phyloP scores from a whole-genome alignment of 2,888 invertebrate species.

The Mythimna lalbum region DNA sequence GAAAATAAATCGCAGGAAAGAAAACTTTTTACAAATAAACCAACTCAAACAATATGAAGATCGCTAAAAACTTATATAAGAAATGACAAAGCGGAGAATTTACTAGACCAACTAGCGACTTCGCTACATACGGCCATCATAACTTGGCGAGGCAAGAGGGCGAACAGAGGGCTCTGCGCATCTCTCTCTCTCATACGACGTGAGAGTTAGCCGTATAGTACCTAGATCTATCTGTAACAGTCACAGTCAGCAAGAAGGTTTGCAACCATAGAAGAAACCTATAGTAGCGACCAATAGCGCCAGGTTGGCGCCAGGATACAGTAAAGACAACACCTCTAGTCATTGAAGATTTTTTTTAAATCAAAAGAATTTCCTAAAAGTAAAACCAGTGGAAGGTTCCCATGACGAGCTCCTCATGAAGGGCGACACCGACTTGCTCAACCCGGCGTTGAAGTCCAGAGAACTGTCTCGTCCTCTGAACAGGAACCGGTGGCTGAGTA shows the following conservation, averaged over 20 bases:
- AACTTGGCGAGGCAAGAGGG: too few relatives aligned
- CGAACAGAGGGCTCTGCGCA: too few relatives aligned
- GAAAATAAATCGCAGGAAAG: neutral
- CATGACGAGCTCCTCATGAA: constrained; percentile 69
- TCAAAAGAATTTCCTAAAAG: constrained; percentile 68
- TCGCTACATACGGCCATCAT: neutral
- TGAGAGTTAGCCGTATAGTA: too few relatives aligned
- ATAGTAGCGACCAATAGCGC: neutral
- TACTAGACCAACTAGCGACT: neutral
- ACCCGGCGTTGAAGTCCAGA: constrained; percentile 75
- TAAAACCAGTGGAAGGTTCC: constrained; percentile 68
- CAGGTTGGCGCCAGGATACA: too few relatives aligned
- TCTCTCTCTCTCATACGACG: too few relatives aligned
- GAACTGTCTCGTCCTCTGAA: constrained; percentile 65
- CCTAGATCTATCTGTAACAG: neutral
- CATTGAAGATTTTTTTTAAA: neutral
- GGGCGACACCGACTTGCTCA: constrained; percentile 71
- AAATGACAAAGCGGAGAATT: neutral
- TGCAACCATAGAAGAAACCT: neutral
- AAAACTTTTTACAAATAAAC: neutral
- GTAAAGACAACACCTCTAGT: neutral
- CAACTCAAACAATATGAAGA: neutral
- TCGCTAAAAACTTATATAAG: neutral
- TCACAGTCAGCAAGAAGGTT: too few relatives aligned
- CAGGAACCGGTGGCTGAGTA: constrained; percentile 72